phyloP scores from a whole-genome alignment of 2,113 vertebrate genomes.

The Oenanthe oenanthe region DNA sequence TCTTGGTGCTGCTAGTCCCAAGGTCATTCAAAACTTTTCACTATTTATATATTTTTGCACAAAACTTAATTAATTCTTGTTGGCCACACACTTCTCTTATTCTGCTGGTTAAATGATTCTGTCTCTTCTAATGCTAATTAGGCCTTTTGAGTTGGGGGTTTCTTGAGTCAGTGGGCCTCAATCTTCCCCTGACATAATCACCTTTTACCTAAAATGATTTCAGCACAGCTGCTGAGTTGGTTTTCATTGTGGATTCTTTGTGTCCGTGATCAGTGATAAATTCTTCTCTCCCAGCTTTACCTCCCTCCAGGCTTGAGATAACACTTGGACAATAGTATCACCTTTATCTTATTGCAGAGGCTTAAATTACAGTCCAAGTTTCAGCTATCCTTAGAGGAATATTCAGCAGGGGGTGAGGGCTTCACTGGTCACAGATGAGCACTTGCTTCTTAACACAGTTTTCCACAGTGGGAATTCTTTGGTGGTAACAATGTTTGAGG shows the following conservation, averaged over 20 bases:
- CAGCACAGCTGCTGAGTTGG: not conserved
- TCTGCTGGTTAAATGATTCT: not conserved
- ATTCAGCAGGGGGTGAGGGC: fast-evolving
- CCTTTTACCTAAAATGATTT: not conserved
- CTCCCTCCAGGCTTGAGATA: not conserved
- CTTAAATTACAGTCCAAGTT: not conserved
- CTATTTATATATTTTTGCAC: not conserved
- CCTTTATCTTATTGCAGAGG: not conserved
- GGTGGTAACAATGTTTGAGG: not conserved
- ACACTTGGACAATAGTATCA: not conserved
- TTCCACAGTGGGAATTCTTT: not conserved
- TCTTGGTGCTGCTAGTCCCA: not conserved
- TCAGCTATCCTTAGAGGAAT: not conserved
- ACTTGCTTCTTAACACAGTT: not conserved
- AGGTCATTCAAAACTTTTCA: not conserved
- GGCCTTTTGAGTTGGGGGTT: not conserved
- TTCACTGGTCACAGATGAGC: not conserved
- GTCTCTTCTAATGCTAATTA: not conserved
- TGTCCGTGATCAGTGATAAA: not conserved
- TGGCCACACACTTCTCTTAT: too few relatives aligned
- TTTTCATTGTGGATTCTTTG: not conserved
- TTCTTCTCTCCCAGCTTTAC: not conserved
- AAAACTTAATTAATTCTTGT: not conserved
- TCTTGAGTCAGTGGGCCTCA: not conserved
- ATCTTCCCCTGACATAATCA: not conserved